These are phyloP conservation scores for Escarpia spicata DNA, from an alignment of 2,888 invertebrate species.

Conservation along the genomic window DNA sequence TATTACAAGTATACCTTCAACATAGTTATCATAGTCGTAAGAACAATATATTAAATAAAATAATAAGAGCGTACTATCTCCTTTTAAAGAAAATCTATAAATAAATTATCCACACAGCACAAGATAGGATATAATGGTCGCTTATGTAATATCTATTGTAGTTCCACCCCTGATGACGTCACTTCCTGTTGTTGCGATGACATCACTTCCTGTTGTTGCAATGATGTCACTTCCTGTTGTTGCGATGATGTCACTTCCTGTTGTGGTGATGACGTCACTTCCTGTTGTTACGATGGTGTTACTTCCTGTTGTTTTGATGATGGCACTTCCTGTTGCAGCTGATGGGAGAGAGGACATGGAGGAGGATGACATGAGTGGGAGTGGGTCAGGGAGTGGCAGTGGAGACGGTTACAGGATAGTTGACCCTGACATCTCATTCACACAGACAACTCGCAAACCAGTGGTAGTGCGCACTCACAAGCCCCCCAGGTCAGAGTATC, in stretches of 20 bases:
- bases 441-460: neutral
- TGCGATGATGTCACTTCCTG: neutral
- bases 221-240: too few relatives aligned
- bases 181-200: too few relatives aligned
- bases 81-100: too few relatives aligned
- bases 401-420: neutral
- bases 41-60: too few relatives aligned
- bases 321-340: neutral
- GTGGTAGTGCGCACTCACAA: neutral
- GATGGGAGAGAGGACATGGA: slow-evolving; percentile 5
- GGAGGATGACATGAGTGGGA: neutral
- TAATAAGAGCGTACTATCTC: too few relatives aligned
- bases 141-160: neutral
- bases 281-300: too few relatives aligned
- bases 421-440: neutral
- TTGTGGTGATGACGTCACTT: neutral
- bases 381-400: neutral
- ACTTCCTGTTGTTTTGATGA: too few relatives aligned
- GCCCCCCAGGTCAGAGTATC: neutral
- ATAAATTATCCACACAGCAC: too few relatives aligned
- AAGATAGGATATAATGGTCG: neutral
- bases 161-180: neutral
- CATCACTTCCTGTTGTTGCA: too few relatives aligned
- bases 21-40: too few relatives aligned
- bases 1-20: too few relatives aligned